A percentile compares a stretch with the other conserved stretches of the same genome.
Conservation (phyloP, 2,797 vertebrate species). For the Trachurus trachurus region DNA sequence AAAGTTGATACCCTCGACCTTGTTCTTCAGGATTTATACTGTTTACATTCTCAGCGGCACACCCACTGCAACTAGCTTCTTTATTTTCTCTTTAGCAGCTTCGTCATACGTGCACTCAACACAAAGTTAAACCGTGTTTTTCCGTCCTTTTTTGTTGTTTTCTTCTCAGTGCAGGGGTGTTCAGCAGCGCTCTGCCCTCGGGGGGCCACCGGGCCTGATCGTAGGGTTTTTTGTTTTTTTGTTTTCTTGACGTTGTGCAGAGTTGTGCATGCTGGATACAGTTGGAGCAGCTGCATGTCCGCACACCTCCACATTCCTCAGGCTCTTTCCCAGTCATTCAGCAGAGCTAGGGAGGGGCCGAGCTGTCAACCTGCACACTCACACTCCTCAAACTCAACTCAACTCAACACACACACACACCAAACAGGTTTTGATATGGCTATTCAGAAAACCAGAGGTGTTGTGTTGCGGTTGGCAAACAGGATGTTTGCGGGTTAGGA, state of each 20-base stretch:
- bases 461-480: slow-evolving; percentile 11
- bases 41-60: slow-evolving; percentile 49
- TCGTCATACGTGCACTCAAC: not conserved
- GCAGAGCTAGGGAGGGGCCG: slow-evolving; percentile 76
- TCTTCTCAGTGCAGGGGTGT: not conserved
- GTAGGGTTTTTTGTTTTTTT: not conserved
- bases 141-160: not conserved
- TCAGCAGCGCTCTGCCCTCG: not conserved
- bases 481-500: not conserved
- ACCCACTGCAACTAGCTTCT: slow-evolving; percentile 25
- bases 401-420: slow-evolving; percentile 19
- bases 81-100: slow-evolving; percentile 4
- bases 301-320: slow-evolving; percentile 89
- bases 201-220: not conserved
- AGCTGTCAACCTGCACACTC: slow-evolving; percentile 66
- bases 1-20: slow-evolving; percentile 16
- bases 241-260: slow-evolving; percentile 1
- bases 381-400: slow-evolving; percentile 35
- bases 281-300: slow-evolving; percentile 81
- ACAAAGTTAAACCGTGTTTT: not conserved
- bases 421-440: slow-evolving; percentile 64
- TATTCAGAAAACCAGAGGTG: slow-evolving; percentile 19
- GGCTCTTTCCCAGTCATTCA: slow-evolving; percentile 66
- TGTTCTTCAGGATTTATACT: slow-evolving; percentile 39
- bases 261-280: slow-evolving; percentile 35